Evolutionary conservation across 2,888 invertebrate genomes (phyloP).

Genomic region (Liodrosophila aerea): DNA sequence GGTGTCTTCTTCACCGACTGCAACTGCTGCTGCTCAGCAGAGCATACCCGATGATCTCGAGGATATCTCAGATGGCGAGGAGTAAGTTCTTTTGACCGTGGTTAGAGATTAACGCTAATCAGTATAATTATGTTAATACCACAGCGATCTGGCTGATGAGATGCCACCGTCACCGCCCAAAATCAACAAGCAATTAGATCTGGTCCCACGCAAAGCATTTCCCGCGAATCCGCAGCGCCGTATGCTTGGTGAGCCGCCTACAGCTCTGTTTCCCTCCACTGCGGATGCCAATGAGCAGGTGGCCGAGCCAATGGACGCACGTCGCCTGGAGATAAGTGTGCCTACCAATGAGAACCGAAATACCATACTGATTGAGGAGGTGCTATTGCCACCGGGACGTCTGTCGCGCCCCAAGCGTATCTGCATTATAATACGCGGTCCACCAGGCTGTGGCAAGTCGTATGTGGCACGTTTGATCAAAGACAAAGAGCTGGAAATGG

Average conservation of each 20-base stretch:
- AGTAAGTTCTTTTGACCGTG: slow-evolving; percentile 68
- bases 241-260: slow-evolving; percentile 21
- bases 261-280: slow-evolving; percentile 70
- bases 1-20: slow-evolving; percentile 7
- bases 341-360: slow-evolving; percentile 81
- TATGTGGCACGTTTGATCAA: slow-evolving; percentile 94
- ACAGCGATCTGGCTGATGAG: slow-evolving; percentile 27
- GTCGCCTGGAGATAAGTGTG: slow-evolving; percentile 63
- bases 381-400: slow-evolving; percentile 91
- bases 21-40: slow-evolving; percentile 10
- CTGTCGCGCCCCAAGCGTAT: slow-evolving; percentile 89
- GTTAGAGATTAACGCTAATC: background rate
- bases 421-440: slow-evolving; percentile 94
- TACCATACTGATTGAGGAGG: slow-evolving; percentile 90
- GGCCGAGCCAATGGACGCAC: slow-evolving; percentile 32
- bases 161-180: slow-evolving; percentile 34
- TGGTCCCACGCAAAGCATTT: slow-evolving; percentile 9
- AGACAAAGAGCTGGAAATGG: slow-evolving; percentile 90
- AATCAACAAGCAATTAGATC: background rate
- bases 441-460: slow-evolving; percentile 97
- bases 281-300: slow-evolving; percentile 69
- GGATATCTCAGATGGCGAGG: slow-evolving; percentile 80
- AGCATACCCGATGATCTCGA: slow-evolving; percentile 68
- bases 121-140: background rate
- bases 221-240: slow-evolving; percentile 35